phyloP scores from a whole-genome alignment of 2,113 vertebrate genomes.

The Ageneiosus marmoratus region DNA sequence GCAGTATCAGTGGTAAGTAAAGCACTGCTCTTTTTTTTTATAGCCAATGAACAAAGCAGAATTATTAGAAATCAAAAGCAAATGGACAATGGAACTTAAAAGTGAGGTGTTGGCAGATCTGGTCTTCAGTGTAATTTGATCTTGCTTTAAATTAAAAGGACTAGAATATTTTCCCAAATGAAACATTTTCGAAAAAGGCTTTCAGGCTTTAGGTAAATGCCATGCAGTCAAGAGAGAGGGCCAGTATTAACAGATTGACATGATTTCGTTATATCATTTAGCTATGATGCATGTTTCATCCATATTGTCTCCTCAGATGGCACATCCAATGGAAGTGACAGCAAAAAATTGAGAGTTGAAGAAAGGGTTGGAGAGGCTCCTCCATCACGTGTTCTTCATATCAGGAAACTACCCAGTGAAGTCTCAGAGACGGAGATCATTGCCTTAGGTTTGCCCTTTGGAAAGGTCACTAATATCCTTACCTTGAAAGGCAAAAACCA shows the following conservation, averaged over 20 bases:
- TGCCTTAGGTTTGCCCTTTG: slow-evolving; percentile 93
- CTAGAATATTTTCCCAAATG: too few species aligned
- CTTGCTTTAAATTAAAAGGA: neutral
- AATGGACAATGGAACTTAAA: slow-evolving; percentile 52
- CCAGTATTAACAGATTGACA: neutral
- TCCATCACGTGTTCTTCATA: slow-evolving; percentile 95
- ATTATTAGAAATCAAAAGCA: slow-evolving; percentile 35
- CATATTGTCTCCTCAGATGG: slow-evolving; percentile 61
- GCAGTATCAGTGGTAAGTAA: slow-evolving; percentile 92
- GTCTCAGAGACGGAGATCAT: slow-evolving; percentile 96
- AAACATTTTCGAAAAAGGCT: too few species aligned
- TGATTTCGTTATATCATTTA: neutral
- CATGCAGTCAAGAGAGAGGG: neutral
- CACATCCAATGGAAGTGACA: slow-evolving; percentile 94
- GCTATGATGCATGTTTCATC: neutral
- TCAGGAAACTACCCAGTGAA: slow-evolving; percentile 93
- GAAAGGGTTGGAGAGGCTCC: slow-evolving; percentile 84
- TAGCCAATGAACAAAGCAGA: neutral
- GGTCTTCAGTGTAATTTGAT: neutral
- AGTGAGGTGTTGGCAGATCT: neutral
- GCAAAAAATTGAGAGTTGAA: slow-evolving; percentile 93
- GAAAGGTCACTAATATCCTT: slow-evolving; percentile 97
- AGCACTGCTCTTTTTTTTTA: neutral
- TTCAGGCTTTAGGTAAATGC: neutral
- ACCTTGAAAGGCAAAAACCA: slow-evolving; percentile 98